phyloP scores from a whole-genome alignment of 2,113 vertebrate genomes.

The Drymodes brunneopygia region DNA sequence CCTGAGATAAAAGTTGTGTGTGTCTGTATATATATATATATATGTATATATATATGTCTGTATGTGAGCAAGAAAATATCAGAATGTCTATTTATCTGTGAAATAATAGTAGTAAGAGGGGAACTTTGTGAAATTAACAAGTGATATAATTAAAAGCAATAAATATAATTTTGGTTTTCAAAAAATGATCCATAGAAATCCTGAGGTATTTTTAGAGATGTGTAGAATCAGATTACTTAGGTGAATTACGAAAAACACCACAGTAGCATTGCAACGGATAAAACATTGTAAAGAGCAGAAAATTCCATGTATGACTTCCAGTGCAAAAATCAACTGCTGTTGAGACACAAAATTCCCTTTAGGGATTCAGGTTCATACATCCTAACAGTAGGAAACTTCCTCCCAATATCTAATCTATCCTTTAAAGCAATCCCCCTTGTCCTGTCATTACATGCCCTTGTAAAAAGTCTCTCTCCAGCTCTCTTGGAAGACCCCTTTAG shows the following conservation, averaged over 20 bases:
- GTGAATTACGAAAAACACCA: not conserved
- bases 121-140: not conserved
- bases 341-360: not conserved
- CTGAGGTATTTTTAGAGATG: not conserved
- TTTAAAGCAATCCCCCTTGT: not conserved
- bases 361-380: not conserved
- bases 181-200: not conserved
- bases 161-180: not conserved
- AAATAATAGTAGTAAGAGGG: not conserved
- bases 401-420: not conserved
- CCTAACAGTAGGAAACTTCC: not conserved
- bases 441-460: not conserved
- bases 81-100: not conserved
- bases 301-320: not conserved
- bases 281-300: not conserved
- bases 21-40: rapidly evolving
- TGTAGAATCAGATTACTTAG: not conserved
- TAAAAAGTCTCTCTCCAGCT: not conserved
- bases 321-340: not conserved
- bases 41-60: not conserved
- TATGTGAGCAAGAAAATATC: not conserved
- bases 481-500: not conserved
- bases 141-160: not conserved
- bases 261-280: not conserved
- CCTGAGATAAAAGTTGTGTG: not conserved